Conservation (phyloP, 2,113 vertebrate species). For the Acrocephalus arundinaceus region DNA sequence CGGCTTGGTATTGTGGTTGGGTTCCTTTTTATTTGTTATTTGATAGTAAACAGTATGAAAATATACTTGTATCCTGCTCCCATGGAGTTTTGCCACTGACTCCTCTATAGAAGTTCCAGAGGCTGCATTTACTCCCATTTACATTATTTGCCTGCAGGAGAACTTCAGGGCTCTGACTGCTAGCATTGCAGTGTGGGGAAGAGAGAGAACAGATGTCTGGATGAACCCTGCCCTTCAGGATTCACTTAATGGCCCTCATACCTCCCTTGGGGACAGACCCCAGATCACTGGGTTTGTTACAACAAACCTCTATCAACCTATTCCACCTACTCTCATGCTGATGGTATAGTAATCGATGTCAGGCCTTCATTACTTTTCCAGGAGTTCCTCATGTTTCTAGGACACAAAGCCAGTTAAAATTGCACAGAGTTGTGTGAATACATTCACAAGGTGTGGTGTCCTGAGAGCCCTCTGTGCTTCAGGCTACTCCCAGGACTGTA, state of each 20-base stretch:
- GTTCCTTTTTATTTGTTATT: background rate
- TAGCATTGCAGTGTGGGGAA: background rate
- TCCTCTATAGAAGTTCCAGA: background rate
- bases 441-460: background rate
- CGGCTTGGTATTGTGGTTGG: background rate
- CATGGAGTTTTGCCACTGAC: background rate
- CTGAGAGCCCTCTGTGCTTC: background rate
- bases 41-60: slow-evolving; percentile 1
- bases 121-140: background rate
- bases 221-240: background rate
- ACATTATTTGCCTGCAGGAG: background rate
- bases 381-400: background rate
- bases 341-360: background rate
- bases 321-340: background rate
- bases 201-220: background rate
- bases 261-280: background rate
- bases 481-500: background rate
- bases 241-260: background rate
- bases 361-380: background rate
- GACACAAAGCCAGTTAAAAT: background rate
- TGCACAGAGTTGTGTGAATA: background rate
- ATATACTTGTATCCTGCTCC: background rate
- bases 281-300: background rate
- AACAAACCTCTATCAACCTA: background rate
- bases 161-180: background rate